Conservation (phyloP, 2,797 vertebrate species). For the Poeciliopsis turneri region DNA sequence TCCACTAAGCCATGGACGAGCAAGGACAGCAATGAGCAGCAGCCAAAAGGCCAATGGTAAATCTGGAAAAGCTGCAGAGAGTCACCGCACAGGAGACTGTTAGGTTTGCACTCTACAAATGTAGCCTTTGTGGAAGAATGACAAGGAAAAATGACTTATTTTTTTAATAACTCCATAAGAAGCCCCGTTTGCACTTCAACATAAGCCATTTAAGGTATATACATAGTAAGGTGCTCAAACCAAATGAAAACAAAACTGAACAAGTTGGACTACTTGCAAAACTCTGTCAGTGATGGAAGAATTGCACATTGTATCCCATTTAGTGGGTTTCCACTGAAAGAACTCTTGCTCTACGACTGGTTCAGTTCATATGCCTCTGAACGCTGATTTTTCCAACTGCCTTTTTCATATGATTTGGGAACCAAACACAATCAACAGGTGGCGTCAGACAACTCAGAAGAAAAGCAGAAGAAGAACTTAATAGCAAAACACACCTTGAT, state of each 20-base stretch:
- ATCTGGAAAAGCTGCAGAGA: not conserved
- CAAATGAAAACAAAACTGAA: not conserved
- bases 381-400: no score
- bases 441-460: no score
- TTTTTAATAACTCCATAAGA: not conserved
- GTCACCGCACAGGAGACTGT: not conserved
- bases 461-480: no score
- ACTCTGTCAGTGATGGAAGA: not conserved
- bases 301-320: not conserved
- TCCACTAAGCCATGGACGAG: not conserved
- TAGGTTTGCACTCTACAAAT: not conserved
- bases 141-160: not conserved
- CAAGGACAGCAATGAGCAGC: not conserved
- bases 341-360: no score
- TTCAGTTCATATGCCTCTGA: no score
- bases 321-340: no score
- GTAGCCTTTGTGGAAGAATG: not conserved
- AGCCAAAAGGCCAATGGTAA: not conserved
- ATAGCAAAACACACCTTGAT: no score
- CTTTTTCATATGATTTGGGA: no score
- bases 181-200: not conserved
- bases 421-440: no score
- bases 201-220: not conserved
- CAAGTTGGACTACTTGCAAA: not conserved
- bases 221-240: not conserved